phyloP scores from a whole-genome alignment of 2,797 vertebrate genomes.

The Gymnodraco acuticeps region DNA sequence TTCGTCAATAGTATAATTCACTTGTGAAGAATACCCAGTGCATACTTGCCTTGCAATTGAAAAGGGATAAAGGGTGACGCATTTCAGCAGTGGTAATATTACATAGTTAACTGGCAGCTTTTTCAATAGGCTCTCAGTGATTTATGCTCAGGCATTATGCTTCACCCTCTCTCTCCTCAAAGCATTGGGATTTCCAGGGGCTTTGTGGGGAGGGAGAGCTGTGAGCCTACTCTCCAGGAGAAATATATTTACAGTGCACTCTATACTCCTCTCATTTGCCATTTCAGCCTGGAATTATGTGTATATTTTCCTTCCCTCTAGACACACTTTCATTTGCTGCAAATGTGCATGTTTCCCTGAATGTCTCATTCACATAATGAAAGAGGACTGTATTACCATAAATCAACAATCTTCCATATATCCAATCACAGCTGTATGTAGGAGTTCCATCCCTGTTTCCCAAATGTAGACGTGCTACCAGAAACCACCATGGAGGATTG shows the following conservation, averaged over 20 bases:
- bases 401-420: constrained; percentile 64
- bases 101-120: constrained; percentile 71
- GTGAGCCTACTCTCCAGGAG: constrained; percentile 49
- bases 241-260: constrained; percentile 75
- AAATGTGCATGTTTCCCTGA: constrained; percentile 60
- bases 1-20: constrained; percentile 67
- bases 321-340: constrained; percentile 72
- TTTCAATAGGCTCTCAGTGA: constrained; percentile 72
- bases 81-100: constrained; percentile 69
- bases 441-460: constrained; percentile 10
- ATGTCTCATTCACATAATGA: constrained; percentile 63
- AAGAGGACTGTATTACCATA: constrained; percentile 67
- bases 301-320: constrained; percentile 64
- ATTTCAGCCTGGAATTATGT: constrained; percentile 67
- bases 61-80: constrained; percentile 65
- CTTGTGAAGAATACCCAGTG: constrained; percentile 65
- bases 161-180: constrained; percentile 53
- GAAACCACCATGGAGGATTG: constrained; percentile 8
- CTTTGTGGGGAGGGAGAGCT: constrained; percentile 54
- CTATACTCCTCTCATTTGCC: constrained; percentile 72
- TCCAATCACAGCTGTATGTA: constrained; percentile 44
- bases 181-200: constrained; percentile 67
- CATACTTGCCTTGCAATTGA: constrained; percentile 65
- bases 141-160: constrained; percentile 72
- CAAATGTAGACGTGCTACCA: constrained; percentile 28